Evolutionary conservation across 2,888 invertebrate species (phyloP).

Genomic region (Melanargia galathea): DNA sequence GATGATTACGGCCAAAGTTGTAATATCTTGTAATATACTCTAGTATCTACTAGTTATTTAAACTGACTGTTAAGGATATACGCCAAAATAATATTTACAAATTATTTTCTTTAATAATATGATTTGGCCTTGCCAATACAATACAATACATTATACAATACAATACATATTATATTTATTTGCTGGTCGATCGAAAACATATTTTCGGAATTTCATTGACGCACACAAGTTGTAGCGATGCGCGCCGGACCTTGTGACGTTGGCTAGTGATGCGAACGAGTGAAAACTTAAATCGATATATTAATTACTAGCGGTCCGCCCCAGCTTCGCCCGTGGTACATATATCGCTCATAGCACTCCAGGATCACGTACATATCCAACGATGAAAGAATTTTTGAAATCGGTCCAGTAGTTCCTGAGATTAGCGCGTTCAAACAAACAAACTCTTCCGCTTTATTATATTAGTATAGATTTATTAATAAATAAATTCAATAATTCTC

Average conservation of each 20-base stretch:
- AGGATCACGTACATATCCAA: no score
- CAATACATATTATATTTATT: constrained; percentile 4
- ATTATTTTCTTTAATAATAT: neutral
- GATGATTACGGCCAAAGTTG: neutral
- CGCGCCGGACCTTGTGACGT: constrained; percentile 23
- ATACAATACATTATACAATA: neutral
- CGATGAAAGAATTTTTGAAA: no score
- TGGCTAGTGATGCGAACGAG: constrained; percentile 5
- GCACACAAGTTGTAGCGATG: constrained; percentile 10
- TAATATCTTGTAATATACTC: neutral
- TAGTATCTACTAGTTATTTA: neutral
- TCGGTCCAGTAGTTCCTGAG: no score
- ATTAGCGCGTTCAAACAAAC: no score
- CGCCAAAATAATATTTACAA: neutral
- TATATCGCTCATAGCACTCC: no score
- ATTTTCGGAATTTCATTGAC: constrained; percentile 26
- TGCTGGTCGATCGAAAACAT: constrained; percentile 11
- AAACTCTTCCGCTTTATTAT: no score
- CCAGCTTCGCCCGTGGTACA: no score
- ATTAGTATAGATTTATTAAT: no score
- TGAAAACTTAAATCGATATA: neutral
- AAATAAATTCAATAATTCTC: no score
- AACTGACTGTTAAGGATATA: neutral
- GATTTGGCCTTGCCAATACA: neutral
- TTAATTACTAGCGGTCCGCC: no score